phyloP scores from a whole-genome alignment of 1,140 invertebrate species.

The Saccostrea echinata region DNA sequence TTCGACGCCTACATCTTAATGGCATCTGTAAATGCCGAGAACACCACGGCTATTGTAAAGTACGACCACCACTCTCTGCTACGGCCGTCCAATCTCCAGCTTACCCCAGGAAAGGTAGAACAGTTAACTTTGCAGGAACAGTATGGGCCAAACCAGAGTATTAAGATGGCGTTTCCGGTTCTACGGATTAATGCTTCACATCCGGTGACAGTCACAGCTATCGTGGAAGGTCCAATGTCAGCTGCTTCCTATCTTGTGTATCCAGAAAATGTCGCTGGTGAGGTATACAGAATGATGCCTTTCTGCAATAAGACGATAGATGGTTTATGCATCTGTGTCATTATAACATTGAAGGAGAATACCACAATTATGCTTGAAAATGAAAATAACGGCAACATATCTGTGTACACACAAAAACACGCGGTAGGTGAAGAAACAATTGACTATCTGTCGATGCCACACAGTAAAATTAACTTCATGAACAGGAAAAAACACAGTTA shows the following conservation, averaged over 20 bases:
- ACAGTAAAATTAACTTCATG: background rate
- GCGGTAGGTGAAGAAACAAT: background rate
- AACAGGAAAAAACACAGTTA: background rate
- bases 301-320: background rate
- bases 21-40: background rate
- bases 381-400: background rate
- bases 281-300: background rate
- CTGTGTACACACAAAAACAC: background rate
- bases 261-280: background rate
- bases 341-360: background rate
- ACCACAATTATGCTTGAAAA: background rate
- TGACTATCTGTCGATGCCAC: background rate
- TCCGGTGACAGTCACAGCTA: background rate
- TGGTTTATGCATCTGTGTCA: background rate
- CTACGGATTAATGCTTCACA: background rate
- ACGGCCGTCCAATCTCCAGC: background rate
- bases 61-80: background rate
- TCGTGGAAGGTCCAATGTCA: background rate
- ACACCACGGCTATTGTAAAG: background rate
- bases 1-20: conserved; percentile 4
- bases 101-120: background rate
- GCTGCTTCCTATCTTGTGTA: background rate
- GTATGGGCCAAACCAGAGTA: background rate
- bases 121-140: conserved; percentile 1
- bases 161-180: background rate